A percentile compares a stretch with the other conserved stretches of the same genome.
phyloP scores from a whole-genome alignment of 2,797 vertebrate species.

The Emys orbicularis region DNA sequence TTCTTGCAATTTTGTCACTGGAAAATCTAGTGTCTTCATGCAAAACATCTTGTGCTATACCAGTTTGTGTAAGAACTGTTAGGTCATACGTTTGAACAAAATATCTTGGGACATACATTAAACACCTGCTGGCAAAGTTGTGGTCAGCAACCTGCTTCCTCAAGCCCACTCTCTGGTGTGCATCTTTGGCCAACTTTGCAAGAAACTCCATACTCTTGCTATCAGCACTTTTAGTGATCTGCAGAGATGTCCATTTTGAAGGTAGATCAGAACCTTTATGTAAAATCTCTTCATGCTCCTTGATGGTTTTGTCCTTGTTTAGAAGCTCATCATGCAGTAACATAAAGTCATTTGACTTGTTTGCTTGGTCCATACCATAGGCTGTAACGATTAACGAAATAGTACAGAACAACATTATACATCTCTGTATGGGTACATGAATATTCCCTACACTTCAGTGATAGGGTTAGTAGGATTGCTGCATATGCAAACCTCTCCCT shows the following conservation, averaged over 20 bases:
- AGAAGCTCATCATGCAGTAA: background rate
- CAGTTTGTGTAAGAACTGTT: background rate
- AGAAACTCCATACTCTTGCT: background rate
- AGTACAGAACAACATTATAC: background rate
- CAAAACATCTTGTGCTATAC: background rate
- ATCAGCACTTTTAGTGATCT: background rate
- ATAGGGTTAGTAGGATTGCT: fast-evolving
- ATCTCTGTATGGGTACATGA: no score
- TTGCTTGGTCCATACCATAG: background rate
- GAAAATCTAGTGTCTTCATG: background rate
- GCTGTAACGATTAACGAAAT: background rate
- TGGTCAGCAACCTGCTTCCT: background rate
- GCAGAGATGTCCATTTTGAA: background rate
- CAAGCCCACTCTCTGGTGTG: background rate
- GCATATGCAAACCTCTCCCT: background rate
- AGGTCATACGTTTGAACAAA: background rate
- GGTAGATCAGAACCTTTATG: background rate
- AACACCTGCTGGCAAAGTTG: background rate
- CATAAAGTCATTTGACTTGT: background rate
- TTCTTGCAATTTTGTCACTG: background rate
- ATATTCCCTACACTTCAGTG: background rate
- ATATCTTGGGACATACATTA: background rate
- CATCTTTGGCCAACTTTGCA: background rate
- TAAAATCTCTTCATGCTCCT: background rate
- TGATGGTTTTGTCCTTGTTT: background rate